Conservation (phyloP, 1,140 invertebrate species). For the Pteromalus puparum region DNA sequence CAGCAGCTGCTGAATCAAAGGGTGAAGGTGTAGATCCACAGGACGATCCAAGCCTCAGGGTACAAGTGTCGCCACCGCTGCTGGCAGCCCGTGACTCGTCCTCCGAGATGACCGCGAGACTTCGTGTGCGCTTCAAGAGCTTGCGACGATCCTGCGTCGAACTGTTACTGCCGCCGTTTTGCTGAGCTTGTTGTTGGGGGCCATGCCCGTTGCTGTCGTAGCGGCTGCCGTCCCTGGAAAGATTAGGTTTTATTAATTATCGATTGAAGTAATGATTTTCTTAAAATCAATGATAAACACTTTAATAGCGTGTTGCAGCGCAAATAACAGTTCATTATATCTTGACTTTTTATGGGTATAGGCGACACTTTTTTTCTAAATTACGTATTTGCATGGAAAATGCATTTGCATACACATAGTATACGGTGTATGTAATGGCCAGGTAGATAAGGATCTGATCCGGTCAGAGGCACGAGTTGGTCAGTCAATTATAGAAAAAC, state of each 20-base stretch:
- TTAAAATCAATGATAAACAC: neutral
- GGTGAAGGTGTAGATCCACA: slow-evolving; percentile 25
- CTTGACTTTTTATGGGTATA: no score
- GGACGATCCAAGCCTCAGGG: neutral
- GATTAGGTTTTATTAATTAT: neutral
- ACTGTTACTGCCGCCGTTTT: slow-evolving; percentile 13
- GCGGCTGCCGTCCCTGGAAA: slow-evolving; percentile 36
- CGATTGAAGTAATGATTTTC: neutral
- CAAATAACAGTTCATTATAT: no score
- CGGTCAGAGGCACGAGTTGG: no score
- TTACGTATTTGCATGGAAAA: no score
- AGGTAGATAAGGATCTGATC: no score
- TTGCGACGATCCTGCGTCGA: slow-evolving; percentile 74
- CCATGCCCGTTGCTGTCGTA: slow-evolving; percentile 28
- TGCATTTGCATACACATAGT: no score
- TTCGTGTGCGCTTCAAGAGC: slow-evolving; percentile 82
- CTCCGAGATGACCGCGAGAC: slow-evolving; percentile 85
- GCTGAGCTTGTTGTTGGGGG: neutral
- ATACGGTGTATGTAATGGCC: no score
- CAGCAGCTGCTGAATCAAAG: neutral
- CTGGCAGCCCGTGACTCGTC: slow-evolving; percentile 78
- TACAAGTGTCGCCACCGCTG: slow-evolving; percentile 53
- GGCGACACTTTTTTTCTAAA: no score
- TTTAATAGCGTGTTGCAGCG: no score
- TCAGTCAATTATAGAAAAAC: no score